phyloP scores from a whole-genome alignment of 2,797 vertebrate genomes.

The Halcyon leucocephala region DNA sequence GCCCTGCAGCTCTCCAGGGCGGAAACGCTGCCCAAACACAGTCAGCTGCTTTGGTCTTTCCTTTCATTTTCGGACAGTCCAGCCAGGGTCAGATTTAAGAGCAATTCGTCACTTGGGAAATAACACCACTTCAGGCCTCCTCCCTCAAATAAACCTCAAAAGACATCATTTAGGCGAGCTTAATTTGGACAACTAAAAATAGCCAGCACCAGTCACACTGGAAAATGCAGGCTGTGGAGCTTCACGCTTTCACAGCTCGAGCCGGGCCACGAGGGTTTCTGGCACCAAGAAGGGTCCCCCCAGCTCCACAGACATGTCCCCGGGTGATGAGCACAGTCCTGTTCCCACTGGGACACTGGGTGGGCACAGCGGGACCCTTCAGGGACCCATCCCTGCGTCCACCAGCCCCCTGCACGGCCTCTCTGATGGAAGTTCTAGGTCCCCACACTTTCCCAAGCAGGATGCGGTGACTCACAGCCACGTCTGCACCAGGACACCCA shows the following conservation, averaged over 20 bases:
- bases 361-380: background rate
- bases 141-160: conserved; percentile 63
- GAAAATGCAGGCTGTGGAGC: conserved; percentile 20
- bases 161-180: conserved; percentile 46
- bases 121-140: conserved; percentile 49
- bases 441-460: background rate
- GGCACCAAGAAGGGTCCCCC: background rate
- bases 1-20: background rate
- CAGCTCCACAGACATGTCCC: accelerated
- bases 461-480: conserved; percentile 46
- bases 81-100: background rate
- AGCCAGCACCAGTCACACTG: conserved; percentile 45
- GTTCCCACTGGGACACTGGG: accelerated
- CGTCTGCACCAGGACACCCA: conserved; percentile 36
- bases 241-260: background rate
- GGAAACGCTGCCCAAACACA: background rate
- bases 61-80: background rate
- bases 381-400: background rate
- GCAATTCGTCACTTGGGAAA: conserved; percentile 23
- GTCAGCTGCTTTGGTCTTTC: background rate
- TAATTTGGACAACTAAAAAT: conserved; percentile 65
- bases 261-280: background rate
- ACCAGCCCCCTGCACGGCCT: background rate
- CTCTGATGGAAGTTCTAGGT: background rate
- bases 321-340: background rate